phyloP scores from a whole-genome alignment of 2,797 vertebrate genomes.

The Poeciliopsis paucimaculata region DNA sequence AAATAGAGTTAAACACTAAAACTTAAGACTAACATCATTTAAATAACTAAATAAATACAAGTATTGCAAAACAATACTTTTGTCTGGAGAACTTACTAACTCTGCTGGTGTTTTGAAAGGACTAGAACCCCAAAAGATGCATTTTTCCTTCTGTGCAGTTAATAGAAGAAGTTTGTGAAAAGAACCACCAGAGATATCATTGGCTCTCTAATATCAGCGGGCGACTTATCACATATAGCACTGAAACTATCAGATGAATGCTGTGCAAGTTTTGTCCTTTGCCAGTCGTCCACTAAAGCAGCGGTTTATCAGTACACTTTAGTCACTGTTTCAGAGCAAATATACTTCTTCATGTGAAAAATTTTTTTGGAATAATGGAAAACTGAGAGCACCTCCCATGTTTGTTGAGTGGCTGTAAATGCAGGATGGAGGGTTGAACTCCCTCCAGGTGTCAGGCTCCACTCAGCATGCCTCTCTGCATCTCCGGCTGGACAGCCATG shows the following conservation, averaged over 20 bases:
- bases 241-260: not conserved
- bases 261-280: not conserved
- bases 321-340: not conserved
- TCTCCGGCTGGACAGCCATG: not conserved
- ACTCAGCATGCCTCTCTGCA: conserved; percentile 4
- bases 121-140: not conserved
- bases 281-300: not conserved
- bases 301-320: not conserved
- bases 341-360: not conserved
- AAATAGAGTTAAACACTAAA: not conserved
- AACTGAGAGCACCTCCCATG: not conserved
- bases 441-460: conserved; percentile 1
- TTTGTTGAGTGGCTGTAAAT: not conserved
- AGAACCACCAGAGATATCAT: not conserved
- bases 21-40: conserved; percentile 12
- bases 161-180: not conserved
- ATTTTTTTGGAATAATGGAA: not conserved
- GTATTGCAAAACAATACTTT: not conserved
- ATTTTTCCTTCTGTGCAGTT: not conserved
- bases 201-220: not conserved
- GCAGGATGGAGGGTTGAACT: not conserved
- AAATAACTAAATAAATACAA: conserved; percentile 47
- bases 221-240: not conserved
- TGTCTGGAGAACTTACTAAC: too few relatives aligned
- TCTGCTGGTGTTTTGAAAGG: not conserved